Evolutionary conservation across 1,140 invertebrate species (phyloP), one percentile per base, ranked within the genome.

Genomic region (Nasonia longicornis): DNA sequence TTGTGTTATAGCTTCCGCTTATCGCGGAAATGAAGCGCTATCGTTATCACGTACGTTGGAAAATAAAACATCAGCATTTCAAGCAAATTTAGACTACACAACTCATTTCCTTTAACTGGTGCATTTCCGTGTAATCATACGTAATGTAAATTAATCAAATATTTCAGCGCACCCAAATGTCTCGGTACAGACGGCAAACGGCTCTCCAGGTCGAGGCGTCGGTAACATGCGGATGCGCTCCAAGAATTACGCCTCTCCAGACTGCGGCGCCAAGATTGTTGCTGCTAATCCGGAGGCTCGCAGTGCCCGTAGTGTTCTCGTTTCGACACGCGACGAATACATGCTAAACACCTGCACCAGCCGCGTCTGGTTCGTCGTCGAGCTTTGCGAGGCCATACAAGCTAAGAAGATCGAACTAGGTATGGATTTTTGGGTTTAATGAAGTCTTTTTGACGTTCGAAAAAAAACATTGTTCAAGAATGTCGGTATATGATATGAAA

Each of bases 211-310:
- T 6, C 86, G 88, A 70, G 80, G 85, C 0, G 72, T 88, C 6
- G 87, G 87, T n/a, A 86, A 85, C 42, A 91, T 93, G 77, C 96
- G 96, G 86, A 88, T 96, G 79, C 92, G 95, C 76, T 94, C 94
- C 52, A 97, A 97, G 87, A 98, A 98, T 88, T 98, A 98, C 89
- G 98, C 98, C 0, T 97, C 97, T 2, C 94, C 95, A 2, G 97
- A 98, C 86, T 99, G 99, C 91, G 98, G 98, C 0, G 98, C 98
- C 0, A 99, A 99, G 92, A 94, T 99, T 12, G 93, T 99, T 0
- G 95, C 95, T 26, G 93, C 95, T 1, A 99, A 99, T 92, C 94
- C 95, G 0, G 98, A 99, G 91, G 95, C 98, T 0, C 94, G 95
- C 82, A 96, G 97, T 84, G 93, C 96, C 7, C 93, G 94, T 84